Conservation (phyloP, 2,797 vertebrate genomes). For the Sciaenops ocellatus region DNA sequence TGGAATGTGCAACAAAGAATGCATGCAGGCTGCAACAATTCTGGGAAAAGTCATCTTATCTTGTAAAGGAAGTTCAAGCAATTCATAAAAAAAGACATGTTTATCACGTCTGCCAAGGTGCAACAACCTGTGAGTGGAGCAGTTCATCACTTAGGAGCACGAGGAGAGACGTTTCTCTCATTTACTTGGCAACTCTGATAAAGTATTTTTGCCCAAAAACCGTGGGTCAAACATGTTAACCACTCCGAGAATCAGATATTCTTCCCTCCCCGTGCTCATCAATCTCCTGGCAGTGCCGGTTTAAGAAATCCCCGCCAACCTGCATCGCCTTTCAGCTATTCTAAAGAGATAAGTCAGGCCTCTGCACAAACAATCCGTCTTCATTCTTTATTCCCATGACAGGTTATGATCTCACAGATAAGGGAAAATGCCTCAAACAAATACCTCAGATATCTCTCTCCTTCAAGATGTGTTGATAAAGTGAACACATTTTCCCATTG, state of each 20-base stretch:
- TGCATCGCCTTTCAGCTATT: constrained; percentile 31
- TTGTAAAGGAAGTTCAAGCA: constrained; percentile 59
- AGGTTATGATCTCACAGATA: constrained; percentile 59
- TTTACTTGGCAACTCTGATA: not conserved
- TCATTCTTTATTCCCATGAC: constrained; percentile 62
- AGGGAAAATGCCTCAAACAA: constrained; percentile 58
- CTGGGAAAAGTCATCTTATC: constrained; percentile 76
- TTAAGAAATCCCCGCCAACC: constrained; percentile 28
- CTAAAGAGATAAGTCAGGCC: constrained; percentile 40
- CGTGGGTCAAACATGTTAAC: not conserved
- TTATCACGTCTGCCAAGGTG: constrained; percentile 11
- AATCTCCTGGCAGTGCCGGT: constrained; percentile 24
- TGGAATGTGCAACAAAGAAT: constrained; percentile 70
- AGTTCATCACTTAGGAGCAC: not conserved
- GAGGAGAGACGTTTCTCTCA: not conserved
- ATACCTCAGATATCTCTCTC: constrained; percentile 48
- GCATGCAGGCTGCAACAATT: constrained; percentile 72
- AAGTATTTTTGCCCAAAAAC: not conserved
- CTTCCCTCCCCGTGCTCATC: constrained; percentile 19
- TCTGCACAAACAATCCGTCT: constrained; percentile 49
- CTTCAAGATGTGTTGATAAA: constrained; percentile 45
- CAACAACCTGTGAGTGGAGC: constrained; percentile 9
- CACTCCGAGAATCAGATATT: constrained; percentile 16
- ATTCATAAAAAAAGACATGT: constrained; percentile 34
- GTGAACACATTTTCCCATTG: constrained; percentile 6